Conservation (phyloP, 2,113 vertebrate species). For the Clarias macrocephalus region DNA sequence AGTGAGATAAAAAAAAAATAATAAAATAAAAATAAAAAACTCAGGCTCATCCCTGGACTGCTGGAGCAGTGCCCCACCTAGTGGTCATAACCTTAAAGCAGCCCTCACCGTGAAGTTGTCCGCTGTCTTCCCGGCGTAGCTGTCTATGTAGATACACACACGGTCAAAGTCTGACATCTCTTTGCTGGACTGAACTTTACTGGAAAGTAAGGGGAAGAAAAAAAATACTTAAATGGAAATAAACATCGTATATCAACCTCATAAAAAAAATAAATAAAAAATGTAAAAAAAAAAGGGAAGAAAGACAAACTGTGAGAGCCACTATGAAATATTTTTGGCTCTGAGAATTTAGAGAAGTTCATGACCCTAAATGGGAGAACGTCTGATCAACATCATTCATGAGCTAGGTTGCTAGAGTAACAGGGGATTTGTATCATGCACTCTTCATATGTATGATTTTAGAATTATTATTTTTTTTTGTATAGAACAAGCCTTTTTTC, state of each 20-base stretch:
- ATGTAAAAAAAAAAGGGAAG: neutral
- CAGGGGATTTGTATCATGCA: neutral
- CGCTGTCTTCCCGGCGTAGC: constrained; percentile 66
- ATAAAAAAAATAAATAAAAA: neutral
- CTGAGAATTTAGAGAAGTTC: neutral
- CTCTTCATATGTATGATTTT: neutral
- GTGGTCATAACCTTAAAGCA: constrained; percentile 53
- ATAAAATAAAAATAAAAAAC: too few species aligned
- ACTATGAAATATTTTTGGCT: neutral
- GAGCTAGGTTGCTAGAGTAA: neutral
- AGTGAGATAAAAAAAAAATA: too few species aligned
- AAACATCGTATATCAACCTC: neutral
- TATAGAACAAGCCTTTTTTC: too few species aligned
- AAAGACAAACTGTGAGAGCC: neutral
- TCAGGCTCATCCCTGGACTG: neutral
- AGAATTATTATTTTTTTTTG: too few species aligned
- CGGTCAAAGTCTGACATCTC: constrained; percentile 76
- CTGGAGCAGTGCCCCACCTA: constrained; percentile 64
- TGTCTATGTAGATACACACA: constrained; percentile 73
- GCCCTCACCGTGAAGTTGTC: constrained; percentile 76
- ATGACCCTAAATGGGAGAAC: neutral
- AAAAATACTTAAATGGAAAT: neutral
- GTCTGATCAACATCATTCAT: neutral
- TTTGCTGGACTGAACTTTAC: constrained; percentile 69
- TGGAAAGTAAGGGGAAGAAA: constrained; percentile 47